phyloP scores from a whole-genome alignment of 2,797 vertebrate genomes.

The Channa striata region DNA sequence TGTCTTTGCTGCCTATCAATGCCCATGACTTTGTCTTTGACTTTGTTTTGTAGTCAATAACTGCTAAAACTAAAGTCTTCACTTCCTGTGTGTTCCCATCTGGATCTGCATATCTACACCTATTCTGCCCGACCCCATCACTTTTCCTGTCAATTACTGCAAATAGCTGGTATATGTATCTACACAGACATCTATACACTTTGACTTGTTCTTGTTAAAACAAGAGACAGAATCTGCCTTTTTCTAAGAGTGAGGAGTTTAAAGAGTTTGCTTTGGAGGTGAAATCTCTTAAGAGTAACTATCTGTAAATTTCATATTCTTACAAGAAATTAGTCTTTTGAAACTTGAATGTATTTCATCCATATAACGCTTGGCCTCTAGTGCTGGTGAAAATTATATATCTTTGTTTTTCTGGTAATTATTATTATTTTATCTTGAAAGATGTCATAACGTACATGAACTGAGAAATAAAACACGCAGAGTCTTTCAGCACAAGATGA shows the following conservation, averaged over 20 bases:
- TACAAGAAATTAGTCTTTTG: background rate
- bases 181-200: slow-evolving; percentile 13
- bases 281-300: no score
- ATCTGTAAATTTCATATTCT: background rate
- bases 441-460: slow-evolving; percentile 5
- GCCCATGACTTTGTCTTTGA: no score
- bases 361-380: no score
- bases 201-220: slow-evolving; percentile 20
- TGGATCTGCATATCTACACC: slow-evolving; percentile 28
- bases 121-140: slow-evolving; percentile 5
- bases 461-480: slow-evolving; percentile 33
- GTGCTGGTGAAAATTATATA: no score
- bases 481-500: slow-evolving; percentile 15
- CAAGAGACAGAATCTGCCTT: no score
- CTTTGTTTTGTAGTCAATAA: no score
- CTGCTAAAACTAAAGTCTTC: slow-evolving; percentile 40
- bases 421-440: no score
- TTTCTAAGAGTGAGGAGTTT: no score
- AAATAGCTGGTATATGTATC: no score
- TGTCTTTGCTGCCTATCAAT: slow-evolving; percentile 35
- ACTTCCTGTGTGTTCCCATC: slow-evolving; percentile 46
- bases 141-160: slow-evolving; percentile 39
- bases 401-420: background rate
- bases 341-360: slow-evolving; percentile 1
- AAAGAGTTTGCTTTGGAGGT: background rate